phyloP scores from a whole-genome alignment of 2,113 vertebrate species.

The Pogonocichla stellata region DNA sequence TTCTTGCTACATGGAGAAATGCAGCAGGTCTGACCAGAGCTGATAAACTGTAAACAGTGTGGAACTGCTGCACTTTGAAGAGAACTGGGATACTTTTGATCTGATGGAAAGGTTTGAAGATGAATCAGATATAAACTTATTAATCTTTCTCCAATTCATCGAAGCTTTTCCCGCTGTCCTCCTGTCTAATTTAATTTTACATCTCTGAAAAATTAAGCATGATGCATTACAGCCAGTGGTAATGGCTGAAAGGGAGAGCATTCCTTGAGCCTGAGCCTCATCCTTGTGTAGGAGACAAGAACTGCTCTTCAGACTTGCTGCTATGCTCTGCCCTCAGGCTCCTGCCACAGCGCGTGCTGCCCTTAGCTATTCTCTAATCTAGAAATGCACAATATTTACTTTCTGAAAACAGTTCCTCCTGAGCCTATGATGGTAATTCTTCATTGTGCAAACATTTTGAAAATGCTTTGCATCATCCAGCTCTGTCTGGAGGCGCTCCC shows the following conservation, averaged over 20 bases:
- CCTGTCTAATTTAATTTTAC: neutral
- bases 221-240: neutral
- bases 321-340: neutral
- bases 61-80: neutral
- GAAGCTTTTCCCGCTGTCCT: neutral
- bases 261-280: neutral
- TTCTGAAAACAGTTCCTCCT: neutral
- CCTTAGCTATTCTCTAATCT: neutral
- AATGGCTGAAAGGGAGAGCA: neutral
- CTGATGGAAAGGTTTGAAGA: neutral
- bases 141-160: neutral
- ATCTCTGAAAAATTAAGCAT: neutral
- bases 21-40: neutral
- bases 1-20: neutral
- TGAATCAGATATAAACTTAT: neutral
- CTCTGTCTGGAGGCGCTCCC: conserved; percentile 12
- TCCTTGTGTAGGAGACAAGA: neutral
- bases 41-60: neutral
- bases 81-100: neutral
- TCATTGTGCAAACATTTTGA: conserved; percentile 17
- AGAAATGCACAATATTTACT: conserved; percentile 28
- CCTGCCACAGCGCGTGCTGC: neutral
- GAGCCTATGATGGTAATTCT: neutral
- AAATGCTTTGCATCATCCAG: neutral
- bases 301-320: neutral